Percentiles rank a stretch among this genome's conserved stretches.
Conservation (phyloP, 2,113 vertebrate species). For the Notechis scutatus region DNA sequence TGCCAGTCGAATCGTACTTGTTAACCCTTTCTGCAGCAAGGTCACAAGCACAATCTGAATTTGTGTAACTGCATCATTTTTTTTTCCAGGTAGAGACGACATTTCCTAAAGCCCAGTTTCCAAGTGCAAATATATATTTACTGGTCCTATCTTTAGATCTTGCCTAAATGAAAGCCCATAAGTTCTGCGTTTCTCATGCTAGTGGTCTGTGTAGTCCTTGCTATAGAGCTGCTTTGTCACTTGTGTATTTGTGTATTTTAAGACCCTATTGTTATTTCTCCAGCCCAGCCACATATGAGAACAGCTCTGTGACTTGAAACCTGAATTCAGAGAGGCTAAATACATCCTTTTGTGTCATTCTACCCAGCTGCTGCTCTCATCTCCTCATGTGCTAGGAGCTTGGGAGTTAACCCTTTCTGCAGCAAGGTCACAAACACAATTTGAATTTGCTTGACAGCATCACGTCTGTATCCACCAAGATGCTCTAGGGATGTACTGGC, state of each 20-base stretch:
- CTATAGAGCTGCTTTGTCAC: background rate
- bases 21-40: background rate
- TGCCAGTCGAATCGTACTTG: background rate
- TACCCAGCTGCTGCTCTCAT: constrained; percentile 9
- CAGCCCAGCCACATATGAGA: no score
- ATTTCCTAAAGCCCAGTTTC: background rate
- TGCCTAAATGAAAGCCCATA: background rate
- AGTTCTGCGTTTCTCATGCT: background rate
- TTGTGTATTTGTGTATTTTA: background rate
- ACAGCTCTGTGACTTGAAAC: background rate
- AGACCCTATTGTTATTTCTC: background rate
- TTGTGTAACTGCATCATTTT: background rate
- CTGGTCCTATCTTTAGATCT: background rate
- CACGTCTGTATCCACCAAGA: constrained; percentile 14
- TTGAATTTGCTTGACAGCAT: constrained; percentile 26
- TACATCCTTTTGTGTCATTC: background rate
- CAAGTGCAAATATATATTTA: background rate
- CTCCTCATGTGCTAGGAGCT: constrained; percentile 24
- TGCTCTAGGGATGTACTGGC: constrained; percentile 7
- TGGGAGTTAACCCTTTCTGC: constrained; percentile 13
- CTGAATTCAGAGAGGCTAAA: background rate
- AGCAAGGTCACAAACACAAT: constrained; percentile 23
- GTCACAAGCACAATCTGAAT: background rate
- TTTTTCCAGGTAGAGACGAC: background rate
- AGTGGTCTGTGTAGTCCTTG: background rate